phyloP scores from a whole-genome alignment of 1,140 invertebrate genomes.

The Drosophila carrolli region DNA sequence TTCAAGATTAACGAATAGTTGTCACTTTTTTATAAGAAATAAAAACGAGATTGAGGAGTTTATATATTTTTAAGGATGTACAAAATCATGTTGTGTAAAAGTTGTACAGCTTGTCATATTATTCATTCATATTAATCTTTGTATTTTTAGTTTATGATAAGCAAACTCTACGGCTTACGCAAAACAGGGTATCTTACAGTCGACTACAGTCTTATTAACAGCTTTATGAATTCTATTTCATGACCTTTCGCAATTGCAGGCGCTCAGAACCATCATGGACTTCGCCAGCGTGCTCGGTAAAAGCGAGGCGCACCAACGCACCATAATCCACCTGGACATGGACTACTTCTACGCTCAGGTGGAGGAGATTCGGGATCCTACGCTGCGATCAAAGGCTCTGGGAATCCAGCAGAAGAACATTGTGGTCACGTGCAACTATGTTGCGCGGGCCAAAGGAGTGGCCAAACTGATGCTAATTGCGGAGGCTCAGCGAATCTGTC shows the following conservation, averaged over 20 bases:
- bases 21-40: no score
- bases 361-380: slow-evolving; percentile 90
- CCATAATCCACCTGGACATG: slow-evolving; percentile 91
- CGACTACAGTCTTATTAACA: neutral
- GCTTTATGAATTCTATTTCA: slow-evolving; percentile 17
- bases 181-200: neutral
- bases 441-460: slow-evolving; percentile 89
- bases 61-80: neutral
- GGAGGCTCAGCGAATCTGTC: slow-evolving; percentile 89
- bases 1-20: neutral
- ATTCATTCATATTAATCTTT: no score
- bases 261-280: slow-evolving; percentile 64
- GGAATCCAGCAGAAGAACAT: slow-evolving; percentile 92
- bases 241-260: slow-evolving; percentile 40
- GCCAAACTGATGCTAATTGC: slow-evolving; percentile 90
- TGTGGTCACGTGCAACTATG: slow-evolving; percentile 92
- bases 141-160: no score
- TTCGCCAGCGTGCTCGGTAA: slow-evolving; percentile 72
- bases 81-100: no score
- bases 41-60: neutral
- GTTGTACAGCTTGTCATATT: no score
- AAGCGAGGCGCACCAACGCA: slow-evolving; percentile 79
- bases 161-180: no score
- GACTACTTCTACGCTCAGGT: slow-evolving; percentile 94
- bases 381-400: slow-evolving; percentile 87